These are phyloP conservation scores for Drosophila malerkotliana DNA, from an alignment of 1,140 invertebrate species.

Conservation along the genomic window DNA sequence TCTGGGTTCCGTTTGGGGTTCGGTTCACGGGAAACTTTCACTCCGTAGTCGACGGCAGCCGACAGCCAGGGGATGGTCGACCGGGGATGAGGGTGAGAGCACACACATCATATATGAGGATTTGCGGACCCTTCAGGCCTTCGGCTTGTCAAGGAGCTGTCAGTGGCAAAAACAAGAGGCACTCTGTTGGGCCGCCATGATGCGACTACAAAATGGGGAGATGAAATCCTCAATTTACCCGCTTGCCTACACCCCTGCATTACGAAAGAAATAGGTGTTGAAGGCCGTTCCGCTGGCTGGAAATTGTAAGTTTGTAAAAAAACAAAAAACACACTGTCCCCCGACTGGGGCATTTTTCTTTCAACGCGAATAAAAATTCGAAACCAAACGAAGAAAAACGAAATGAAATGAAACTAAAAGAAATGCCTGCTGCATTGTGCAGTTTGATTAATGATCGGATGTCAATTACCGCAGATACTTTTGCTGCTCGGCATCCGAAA, in stretches of 20 bases:
- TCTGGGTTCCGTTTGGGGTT: slow-evolving; percentile 57
- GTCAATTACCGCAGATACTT: slow-evolving; percentile 82
- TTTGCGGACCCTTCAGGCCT: slow-evolving; percentile 60
- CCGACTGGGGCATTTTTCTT: background rate
- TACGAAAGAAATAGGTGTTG: slow-evolving; percentile 52
- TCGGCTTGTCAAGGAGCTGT: slow-evolving; percentile 63
- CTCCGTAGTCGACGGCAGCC: slow-evolving; percentile 13
- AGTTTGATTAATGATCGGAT: slow-evolving; percentile 83
- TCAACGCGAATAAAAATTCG: slow-evolving; percentile 34
- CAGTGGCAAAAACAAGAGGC: slow-evolving; percentile 62
- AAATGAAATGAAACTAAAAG: slow-evolving; percentile 65
- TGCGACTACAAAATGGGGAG: slow-evolving; percentile 8
- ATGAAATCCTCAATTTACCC: background rate
- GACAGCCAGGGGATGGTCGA: slow-evolving; percentile 19
- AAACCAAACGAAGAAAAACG: slow-evolving; percentile 39
- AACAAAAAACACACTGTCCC: slow-evolving; percentile 24
- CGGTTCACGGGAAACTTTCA: slow-evolving; percentile 66
- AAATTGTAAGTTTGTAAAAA: slow-evolving; percentile 41
- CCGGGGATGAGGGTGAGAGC: slow-evolving; percentile 11
- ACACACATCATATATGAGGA: slow-evolving; percentile 66
- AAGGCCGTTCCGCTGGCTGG: slow-evolving; percentile 58
- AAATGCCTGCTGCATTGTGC: slow-evolving; percentile 82
- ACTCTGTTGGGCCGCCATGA: slow-evolving; percentile 64
- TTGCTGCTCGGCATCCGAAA: slow-evolving; percentile 24
- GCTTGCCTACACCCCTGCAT: background rate